Percentiles rank a stretch among this genome's conserved stretches.
phyloP scores from a whole-genome alignment of 2,888 invertebrate genomes.

The Brassicogethes aeneus region DNA sequence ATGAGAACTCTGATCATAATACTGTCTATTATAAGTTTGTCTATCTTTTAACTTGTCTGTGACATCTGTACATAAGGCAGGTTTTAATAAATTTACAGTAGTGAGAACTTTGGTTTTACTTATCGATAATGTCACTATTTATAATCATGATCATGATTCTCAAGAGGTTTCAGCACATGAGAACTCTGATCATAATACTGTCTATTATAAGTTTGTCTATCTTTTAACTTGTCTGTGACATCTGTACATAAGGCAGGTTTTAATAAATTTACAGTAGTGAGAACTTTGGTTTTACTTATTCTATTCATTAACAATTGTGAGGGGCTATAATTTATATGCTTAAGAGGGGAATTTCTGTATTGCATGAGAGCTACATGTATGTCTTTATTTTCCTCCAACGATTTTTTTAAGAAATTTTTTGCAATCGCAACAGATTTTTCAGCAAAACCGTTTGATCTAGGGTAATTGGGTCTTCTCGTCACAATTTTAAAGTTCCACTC shows the following conservation, averaged over 20 bases:
- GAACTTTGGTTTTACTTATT: constrained; percentile 14
- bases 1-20: no score
- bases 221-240: constrained; percentile 7
- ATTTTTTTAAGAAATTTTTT: constrained; percentile 8
- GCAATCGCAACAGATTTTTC: constrained; percentile 8
- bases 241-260: constrained; percentile 6
- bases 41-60: no score
- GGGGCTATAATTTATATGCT: constrained; percentile 10
- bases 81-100: constrained; percentile 5
- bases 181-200: no score
- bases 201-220: no score
- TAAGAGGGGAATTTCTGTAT: constrained; percentile 16
- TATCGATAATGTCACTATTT: no score
- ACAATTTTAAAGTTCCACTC: constrained; percentile 12
- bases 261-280: constrained; percentile 5
- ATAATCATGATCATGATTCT: no score
- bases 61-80: no score
- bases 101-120: constrained; percentile 14
- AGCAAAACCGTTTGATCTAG: constrained; percentile 11
- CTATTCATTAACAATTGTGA: constrained; percentile 11
- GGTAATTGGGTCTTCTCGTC: constrained; percentile 9
- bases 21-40: no score
- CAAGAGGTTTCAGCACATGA: no score
- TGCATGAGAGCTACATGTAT: constrained; percentile 12
- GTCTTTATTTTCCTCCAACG: constrained; percentile 7